Evolutionary conservation across 2,888 invertebrate genomes (phyloP).

Genomic region (Tridacna crocea): DNA sequence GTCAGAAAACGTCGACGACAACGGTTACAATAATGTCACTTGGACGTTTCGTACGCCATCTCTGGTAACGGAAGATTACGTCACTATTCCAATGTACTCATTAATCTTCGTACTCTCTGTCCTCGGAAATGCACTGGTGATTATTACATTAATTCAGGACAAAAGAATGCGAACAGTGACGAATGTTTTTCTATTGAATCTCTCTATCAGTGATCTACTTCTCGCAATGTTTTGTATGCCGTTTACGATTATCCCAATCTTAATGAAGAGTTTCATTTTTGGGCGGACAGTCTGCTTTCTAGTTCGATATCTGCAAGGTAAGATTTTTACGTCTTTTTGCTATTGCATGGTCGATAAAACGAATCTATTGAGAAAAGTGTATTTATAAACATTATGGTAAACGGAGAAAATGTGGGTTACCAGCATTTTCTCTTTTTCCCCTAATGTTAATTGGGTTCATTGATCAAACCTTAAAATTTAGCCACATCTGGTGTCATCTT

Average conservation of each 20-base stretch:
- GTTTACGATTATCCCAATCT: slow-evolving; percentile 89
- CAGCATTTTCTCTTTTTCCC: not conserved
- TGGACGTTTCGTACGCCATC: slow-evolving; percentile 36
- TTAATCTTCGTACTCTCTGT: slow-evolving; percentile 91
- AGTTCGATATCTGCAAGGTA: slow-evolving; percentile 91
- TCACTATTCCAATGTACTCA: slow-evolving; percentile 89
- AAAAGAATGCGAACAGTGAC: slow-evolving; percentile 86
- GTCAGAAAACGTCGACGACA: not conserved
- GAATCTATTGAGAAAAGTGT: not conserved
- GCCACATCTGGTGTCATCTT: no score
- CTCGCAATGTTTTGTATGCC: slow-evolving; percentile 93
- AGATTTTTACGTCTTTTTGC: slow-evolving; percentile 60
- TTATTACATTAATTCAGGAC: slow-evolving; percentile 87
- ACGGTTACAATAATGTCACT: not conserved
- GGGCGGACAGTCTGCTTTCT: slow-evolving; percentile 90
- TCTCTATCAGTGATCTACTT: slow-evolving; percentile 90
- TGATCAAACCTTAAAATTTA: no score
- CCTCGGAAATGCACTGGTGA: slow-evolving; percentile 91
- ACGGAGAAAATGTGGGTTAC: not conserved
- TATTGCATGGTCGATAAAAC: not conserved
- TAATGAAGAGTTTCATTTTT: slow-evolving; percentile 89
- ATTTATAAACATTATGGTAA: slow-evolving; percentile 2
- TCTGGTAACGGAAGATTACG: slow-evolving; percentile 38
- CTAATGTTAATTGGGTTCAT: no score
- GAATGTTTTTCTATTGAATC: slow-evolving; percentile 85